phyloP scores from a whole-genome alignment of 2,797 vertebrate species.

The Cirrhinus molitorella region DNA sequence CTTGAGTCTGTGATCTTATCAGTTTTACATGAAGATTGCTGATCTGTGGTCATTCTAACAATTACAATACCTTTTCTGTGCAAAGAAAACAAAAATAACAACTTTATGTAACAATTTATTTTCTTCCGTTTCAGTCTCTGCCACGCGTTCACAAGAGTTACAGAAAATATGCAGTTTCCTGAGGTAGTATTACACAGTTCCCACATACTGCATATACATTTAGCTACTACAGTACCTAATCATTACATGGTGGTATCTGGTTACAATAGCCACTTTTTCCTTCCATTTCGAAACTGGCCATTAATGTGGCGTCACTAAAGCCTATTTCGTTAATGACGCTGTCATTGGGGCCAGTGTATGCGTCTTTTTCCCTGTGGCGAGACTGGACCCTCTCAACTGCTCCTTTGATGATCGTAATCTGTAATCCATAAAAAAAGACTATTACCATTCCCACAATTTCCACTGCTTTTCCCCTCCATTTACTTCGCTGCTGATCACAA shows the following conservation, averaged over 20 bases:
- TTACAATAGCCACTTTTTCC: conserved; percentile 22
- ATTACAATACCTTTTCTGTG: no score
- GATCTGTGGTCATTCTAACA: no score
- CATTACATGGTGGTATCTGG: conserved; percentile 22
- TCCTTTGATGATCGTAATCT: conserved; percentile 44
- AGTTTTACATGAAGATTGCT: no score
- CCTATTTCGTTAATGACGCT: conserved; percentile 35
- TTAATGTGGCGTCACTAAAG: conserved; percentile 25
- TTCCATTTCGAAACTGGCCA: conserved; percentile 12
- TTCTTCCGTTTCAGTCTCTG: no score
- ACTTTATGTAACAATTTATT: no score
- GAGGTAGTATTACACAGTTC: conserved; percentile 1
- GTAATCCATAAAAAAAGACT: conserved; percentile 47
- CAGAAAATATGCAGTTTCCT: conserved; percentile 10
- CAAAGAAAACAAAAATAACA: no score
- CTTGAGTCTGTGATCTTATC: no score
- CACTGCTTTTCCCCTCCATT: conserved; percentile 60
- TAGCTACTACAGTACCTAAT: conserved; percentile 22
- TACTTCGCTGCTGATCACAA: conserved; percentile 65
- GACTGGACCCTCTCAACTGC: conserved; percentile 23
- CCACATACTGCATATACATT: conserved; percentile 19
- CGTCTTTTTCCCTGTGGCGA: conserved; percentile 14
- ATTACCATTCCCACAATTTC: conserved; percentile 66
- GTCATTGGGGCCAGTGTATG: not conserved
- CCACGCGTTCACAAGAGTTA: no score